A percentile compares a stretch with the other conserved stretches of the same genome.
phyloP scores from a whole-genome alignment of 2,113 vertebrate genomes.

The Hassar affinis region DNA sequence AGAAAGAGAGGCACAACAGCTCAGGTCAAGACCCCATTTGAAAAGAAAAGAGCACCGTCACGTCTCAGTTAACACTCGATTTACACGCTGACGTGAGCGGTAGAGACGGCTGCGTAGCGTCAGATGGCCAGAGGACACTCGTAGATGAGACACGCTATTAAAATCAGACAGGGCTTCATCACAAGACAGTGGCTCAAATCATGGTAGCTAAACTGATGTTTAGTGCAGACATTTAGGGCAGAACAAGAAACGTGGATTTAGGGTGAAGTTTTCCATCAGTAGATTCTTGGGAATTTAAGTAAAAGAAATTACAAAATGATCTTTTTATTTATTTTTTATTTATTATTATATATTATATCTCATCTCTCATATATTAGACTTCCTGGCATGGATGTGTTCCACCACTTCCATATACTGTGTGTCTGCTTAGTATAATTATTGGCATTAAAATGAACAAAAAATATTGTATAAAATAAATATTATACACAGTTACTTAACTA shows the following conservation, averaged over 20 bases:
- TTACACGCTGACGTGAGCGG: slow-evolving; percentile 27
- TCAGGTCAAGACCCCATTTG: slow-evolving; percentile 31
- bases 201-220: background rate
- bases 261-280: background rate
- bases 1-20: background rate
- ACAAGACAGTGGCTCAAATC: background rate
- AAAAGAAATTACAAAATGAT: background rate
- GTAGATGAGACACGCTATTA: background rate
- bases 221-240: background rate
- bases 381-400: background rate
- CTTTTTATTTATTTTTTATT: background rate
- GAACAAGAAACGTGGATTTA: background rate
- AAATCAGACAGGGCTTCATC: background rate
- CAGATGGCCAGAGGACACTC: slow-evolving; percentile 33
- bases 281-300: background rate
- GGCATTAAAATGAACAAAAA: background rate
- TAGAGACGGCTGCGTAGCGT: slow-evolving; percentile 19
- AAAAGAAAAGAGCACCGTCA: slow-evolving; percentile 25
- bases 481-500: background rate
- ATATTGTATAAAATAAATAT: background rate
- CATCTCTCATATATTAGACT: background rate
- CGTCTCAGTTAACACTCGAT: slow-evolving; percentile 18
- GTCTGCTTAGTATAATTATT: background rate
- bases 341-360: background rate
- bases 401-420: background rate